A percentile compares a stretch with the other conserved stretches of the same genome.
These are phyloP conservation scores for Leucosticte australis DNA, from an alignment of 2,113 vertebrate genomes.

Conservation along the genomic window DNA sequence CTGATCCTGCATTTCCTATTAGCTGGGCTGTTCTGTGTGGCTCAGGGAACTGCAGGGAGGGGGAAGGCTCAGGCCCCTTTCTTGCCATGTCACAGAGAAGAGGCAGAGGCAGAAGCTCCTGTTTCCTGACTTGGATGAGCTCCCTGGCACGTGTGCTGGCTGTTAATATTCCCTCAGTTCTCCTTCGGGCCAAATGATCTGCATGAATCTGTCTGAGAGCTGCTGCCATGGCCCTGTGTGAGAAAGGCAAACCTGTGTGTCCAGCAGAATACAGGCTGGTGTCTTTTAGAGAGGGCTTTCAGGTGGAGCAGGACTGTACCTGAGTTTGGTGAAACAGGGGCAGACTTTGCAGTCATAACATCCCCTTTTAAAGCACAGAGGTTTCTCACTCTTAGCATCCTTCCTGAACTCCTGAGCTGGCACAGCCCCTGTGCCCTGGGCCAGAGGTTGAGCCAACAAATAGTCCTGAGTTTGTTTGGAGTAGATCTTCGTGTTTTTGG, in stretches of 20 bases:
- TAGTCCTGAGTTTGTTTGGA: background rate
- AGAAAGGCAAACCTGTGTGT: background rate
- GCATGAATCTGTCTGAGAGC: background rate
- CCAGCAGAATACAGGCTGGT: background rate
- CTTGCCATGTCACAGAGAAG: background rate
- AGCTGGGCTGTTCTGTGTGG: background rate
- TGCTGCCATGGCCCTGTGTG: background rate
- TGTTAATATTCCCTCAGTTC: background rate
- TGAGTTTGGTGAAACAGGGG: background rate
- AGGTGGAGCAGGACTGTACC: background rate
- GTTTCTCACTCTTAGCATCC: background rate
- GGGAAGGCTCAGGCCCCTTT: background rate
- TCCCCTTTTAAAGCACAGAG: background rate
- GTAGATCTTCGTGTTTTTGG: background rate
- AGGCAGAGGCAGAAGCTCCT: background rate
- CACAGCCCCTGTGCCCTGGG: background rate
- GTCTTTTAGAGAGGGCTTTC: background rate
- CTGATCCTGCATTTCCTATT: slow-evolving; percentile 10
- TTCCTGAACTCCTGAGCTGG: background rate
- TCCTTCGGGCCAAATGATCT: background rate
- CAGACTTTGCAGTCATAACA: background rate
- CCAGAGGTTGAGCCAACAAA: background rate
- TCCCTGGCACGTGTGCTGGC: background rate
- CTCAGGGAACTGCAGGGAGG: background rate
- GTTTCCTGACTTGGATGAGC: background rate